Conservation (phyloP, 2,113 vertebrate genomes). For the Zonotrichia leucophrys region DNA sequence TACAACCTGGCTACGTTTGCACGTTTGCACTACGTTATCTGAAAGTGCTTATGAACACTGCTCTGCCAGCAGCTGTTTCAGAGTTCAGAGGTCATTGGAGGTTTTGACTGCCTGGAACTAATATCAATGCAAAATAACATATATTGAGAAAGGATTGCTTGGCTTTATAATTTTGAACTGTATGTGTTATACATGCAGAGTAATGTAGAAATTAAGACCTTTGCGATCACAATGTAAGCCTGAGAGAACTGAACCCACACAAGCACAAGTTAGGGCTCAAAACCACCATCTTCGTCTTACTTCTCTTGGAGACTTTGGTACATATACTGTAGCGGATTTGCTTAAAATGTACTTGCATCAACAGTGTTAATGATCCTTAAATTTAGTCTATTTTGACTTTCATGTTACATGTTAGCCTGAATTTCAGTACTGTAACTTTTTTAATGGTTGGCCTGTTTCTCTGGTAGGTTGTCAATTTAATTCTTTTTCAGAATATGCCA, state of each 20-base stretch:
- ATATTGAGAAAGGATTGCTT: not conserved
- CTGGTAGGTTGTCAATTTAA: not conserved
- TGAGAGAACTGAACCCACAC: not conserved
- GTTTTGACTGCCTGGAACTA: not conserved
- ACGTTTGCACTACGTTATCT: accelerated
- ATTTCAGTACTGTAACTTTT: not conserved
- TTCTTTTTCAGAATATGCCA: not conserved
- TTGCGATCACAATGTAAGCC: not conserved
- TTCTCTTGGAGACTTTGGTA: not conserved
- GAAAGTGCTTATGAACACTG: not conserved
- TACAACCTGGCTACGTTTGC: not conserved
- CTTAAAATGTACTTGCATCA: not conserved
- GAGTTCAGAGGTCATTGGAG: not conserved
- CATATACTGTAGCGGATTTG: not conserved
- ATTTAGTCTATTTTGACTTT: not conserved
- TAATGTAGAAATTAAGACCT: not conserved
- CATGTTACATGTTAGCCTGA: not conserved
- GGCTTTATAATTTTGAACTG: not conserved
- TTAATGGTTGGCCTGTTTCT: not conserved
- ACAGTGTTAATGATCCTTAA: not conserved
- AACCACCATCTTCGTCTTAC: not conserved
- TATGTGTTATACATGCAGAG: not conserved
- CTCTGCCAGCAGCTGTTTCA: not conserved
- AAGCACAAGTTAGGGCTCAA: not conserved
- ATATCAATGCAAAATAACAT: not conserved